These are phyloP conservation scores for Myrmecobius fasciatus DNA, from an alignment of 2,113 vertebrate species.

Conservation along the genomic window DNA sequence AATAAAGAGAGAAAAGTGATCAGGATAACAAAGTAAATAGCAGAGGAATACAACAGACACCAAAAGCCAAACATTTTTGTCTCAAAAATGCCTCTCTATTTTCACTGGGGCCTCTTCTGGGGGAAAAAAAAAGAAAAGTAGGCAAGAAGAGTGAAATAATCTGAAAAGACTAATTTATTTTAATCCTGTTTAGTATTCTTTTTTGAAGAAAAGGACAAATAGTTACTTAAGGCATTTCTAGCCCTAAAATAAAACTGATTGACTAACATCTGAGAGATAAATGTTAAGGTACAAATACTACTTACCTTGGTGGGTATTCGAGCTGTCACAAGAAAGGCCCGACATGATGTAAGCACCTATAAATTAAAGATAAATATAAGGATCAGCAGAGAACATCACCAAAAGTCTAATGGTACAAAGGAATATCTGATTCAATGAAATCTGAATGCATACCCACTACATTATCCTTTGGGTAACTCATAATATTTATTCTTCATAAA, in stretches of 20 bases:
- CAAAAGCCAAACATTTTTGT: neutral
- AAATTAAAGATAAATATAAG: conserved; percentile 2
- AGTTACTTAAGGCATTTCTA: neutral
- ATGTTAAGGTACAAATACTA: neutral
- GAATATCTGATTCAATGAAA: neutral
- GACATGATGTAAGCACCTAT: conserved; percentile 94
- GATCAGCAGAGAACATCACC: neutral
- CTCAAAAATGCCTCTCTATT: neutral
- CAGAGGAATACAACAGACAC: neutral
- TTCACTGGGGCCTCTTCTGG: neutral
- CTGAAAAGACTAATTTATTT: neutral
- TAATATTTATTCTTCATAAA: neutral
- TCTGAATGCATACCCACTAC: neutral
- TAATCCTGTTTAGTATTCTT: neutral
- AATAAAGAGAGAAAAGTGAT: neutral
- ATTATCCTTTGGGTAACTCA: neutral
- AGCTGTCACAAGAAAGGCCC: conserved; percentile 93
- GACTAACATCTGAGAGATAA: neutral
- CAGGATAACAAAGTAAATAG: neutral
- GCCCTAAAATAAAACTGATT: neutral
- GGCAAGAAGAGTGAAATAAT: neutral
- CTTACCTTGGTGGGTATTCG: conserved; percentile 97
- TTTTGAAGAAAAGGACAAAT: neutral
- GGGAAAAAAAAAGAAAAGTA: neutral
- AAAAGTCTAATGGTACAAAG: neutral